Percentiles rank a stretch among this genome's conserved stretches.
Evolutionary conservation across 2,888 invertebrate genomes (phyloP).

Genomic region (Phorcus lineatus): DNA sequence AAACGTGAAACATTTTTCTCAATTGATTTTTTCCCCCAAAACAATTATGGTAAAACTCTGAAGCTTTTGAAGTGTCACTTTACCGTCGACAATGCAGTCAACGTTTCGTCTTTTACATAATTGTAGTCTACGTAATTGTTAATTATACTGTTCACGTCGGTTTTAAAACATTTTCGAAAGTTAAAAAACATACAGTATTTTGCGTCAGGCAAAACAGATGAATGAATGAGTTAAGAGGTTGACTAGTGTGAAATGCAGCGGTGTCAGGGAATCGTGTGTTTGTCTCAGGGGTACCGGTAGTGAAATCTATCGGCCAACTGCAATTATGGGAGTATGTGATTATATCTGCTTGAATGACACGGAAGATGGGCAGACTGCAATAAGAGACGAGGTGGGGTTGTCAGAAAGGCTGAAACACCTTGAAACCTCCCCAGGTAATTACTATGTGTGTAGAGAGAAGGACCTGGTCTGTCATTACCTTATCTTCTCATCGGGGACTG

Average conservation of each 20-base stretch:
- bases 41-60: too few species aligned
- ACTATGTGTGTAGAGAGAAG: not conserved
- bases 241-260: not conserved
- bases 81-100: too few species aligned
- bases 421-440: not conserved
- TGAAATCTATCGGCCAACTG: conserved; percentile 11
- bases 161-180: too few species aligned
- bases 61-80: too few species aligned
- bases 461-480: not conserved
- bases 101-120: too few species aligned
- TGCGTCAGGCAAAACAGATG: not conserved
- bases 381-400: not conserved
- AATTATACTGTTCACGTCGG: too few species aligned
- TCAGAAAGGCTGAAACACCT: not conserved
- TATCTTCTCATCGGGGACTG: not conserved
- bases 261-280: not conserved
- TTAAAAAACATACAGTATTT: too few species aligned
- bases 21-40: too few species aligned
- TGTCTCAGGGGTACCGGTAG: not conserved
- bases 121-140: too few species aligned
- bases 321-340: conserved; percentile 14
- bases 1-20: too few species aligned
- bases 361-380: not conserved
- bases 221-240: not conserved
- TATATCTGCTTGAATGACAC: conserved; percentile 12